Evolutionary conservation across 2,888 invertebrate species (phyloP).

Genomic region (Entomobrya multifasciata): DNA sequence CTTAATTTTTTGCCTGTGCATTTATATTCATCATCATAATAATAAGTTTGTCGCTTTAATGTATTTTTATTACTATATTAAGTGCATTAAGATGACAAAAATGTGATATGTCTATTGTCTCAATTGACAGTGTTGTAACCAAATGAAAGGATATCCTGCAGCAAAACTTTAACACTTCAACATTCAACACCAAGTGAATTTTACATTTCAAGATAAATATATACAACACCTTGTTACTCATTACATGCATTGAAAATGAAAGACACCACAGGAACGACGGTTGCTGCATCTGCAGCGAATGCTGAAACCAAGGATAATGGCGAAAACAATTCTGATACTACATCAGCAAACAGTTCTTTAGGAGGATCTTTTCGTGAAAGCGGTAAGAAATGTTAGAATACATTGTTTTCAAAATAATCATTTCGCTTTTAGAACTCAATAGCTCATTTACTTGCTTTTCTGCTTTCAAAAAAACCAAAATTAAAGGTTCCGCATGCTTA

Average conservation of each 20-base stretch:
- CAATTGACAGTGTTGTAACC: conserved; percentile 30
- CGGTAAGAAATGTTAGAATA: conserved; percentile 71
- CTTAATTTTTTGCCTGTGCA: conserved; percentile 49
- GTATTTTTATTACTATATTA: not conserved
- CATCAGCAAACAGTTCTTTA: conserved; percentile 78
- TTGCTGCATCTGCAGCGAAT: conserved; percentile 63
- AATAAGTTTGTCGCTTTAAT: conserved; percentile 13
- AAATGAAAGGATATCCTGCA: conserved; percentile 16
- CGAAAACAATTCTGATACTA: conserved; percentile 71
- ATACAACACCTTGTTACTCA: conserved; percentile 24
- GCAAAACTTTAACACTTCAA: not conserved
- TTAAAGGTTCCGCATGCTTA: not conserved
- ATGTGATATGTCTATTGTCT: conserved; percentile 51
- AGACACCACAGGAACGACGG: conserved; percentile 59
- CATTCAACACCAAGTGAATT: not conserved
- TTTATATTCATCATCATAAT: not conserved
- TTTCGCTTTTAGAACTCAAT: too few relatives aligned
- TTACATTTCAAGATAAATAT: not conserved
- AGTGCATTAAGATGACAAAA: conserved; percentile 38
- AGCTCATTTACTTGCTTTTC: conserved; percentile 26
- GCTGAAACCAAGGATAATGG: conserved; percentile 66
- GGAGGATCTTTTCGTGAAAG: conserved; percentile 79
- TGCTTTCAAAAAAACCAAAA: too few relatives aligned
- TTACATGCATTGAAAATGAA: conserved; percentile 60
- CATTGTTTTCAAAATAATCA: not conserved